phyloP scores from a whole-genome alignment of 2,888 invertebrate species.

The Frankliniella fusca region DNA sequence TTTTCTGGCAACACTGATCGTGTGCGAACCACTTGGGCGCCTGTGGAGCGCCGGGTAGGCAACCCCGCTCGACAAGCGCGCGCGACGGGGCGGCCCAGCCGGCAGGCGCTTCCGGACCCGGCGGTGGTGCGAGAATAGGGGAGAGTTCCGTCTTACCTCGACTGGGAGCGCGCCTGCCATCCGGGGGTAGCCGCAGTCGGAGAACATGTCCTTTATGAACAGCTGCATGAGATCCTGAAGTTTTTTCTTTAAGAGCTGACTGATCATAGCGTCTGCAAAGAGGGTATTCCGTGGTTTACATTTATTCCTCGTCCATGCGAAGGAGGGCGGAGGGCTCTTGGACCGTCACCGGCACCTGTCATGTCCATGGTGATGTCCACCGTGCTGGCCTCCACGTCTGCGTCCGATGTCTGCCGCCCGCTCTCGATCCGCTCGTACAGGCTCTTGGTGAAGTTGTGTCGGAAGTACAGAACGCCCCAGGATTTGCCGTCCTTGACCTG shows the following conservation, averaged over 20 bases:
- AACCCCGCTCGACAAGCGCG: neutral
- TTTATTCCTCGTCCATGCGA: neutral
- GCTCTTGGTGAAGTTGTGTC: constrained; percentile 10
- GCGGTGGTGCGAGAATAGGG: neutral
- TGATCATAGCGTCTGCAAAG: neutral
- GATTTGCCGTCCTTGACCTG: neutral
- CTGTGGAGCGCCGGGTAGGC: neutral
- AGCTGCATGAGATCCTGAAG: neutral
- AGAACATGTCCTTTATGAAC: constrained; percentile 15
- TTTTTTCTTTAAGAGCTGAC: neutral
- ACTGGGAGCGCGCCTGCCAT: neutral
- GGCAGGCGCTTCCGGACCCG: neutral
- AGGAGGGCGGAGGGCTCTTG: neutral
- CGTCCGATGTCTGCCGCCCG: neutral
- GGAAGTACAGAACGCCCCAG: neutral
- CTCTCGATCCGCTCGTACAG: neutral
- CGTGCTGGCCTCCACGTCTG: neutral
- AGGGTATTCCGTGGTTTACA: neutral
- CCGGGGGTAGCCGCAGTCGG: constrained; percentile 3
- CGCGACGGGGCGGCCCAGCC: neutral
- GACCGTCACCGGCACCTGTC: neutral
- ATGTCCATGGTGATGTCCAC: constrained; percentile 19
- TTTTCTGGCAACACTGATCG: no score
- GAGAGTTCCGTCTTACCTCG: no score
- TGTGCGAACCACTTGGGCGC: neutral